phyloP scores from a whole-genome alignment of 2,888 invertebrate genomes.

The Lasioglossum villosulum region DNA sequence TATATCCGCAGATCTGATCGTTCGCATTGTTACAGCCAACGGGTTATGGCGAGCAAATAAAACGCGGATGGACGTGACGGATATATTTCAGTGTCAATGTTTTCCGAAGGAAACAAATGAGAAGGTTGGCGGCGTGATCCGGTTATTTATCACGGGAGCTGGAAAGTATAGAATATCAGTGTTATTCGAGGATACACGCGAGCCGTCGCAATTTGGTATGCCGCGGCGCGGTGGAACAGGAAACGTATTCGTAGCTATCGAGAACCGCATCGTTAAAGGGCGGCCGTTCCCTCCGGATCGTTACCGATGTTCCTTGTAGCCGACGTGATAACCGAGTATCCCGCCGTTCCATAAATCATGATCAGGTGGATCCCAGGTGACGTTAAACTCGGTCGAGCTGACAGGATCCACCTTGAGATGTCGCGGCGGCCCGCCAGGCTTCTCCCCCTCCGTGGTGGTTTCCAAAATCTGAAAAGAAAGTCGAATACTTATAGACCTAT shows the following conservation, averaged over 20 bases:
- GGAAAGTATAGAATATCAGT: constrained; percentile 52
- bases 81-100: constrained; percentile 48
- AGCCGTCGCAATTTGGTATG: constrained; percentile 22
- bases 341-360: constrained; percentile 95
- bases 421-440: constrained; percentile 92
- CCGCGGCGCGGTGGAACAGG: background rate
- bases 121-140: constrained; percentile 16
- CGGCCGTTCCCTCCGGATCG: constrained; percentile 50
- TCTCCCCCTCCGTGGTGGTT: constrained; percentile 83
- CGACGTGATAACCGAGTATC: constrained; percentile 94
- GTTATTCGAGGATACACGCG: constrained; percentile 40
- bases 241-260: constrained; percentile 60
- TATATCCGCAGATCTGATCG: background rate
- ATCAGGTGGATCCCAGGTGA: constrained; percentile 95
- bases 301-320: constrained; percentile 89
- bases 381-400: constrained; percentile 93
- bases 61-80: background rate
- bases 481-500: background rate
- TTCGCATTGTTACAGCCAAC: background rate
- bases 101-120: constrained; percentile 48
- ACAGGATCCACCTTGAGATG: constrained; percentile 93
- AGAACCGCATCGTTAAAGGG: constrained; percentile 39
- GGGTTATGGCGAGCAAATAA: background rate
- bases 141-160: constrained; percentile 55
- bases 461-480: constrained; percentile 79